Conservation (phyloP, 2,113 vertebrate species). For the Seriola dumerili region DNA sequence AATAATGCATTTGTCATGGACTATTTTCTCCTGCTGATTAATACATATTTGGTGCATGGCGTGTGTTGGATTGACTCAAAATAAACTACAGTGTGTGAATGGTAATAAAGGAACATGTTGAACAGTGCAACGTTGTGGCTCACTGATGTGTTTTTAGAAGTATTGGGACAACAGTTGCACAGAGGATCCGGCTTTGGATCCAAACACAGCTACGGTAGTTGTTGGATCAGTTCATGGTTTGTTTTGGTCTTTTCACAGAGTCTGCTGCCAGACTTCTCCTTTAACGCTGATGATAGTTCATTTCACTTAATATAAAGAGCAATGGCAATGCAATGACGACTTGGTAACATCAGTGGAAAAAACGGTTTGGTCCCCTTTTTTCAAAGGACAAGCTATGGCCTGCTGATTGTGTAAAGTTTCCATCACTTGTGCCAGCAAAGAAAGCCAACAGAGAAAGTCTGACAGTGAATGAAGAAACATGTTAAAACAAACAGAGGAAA, state of each 20-base stretch:
- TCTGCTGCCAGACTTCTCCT: not conserved
- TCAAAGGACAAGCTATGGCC: not conserved
- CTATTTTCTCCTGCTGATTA: not conserved
- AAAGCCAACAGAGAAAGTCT: constrained; percentile 18
- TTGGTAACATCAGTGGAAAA: constrained; percentile 37
- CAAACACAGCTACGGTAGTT: not conserved
- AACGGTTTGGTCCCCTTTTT: not conserved
- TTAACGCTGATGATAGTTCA: not conserved
- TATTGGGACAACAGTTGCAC: not conserved
- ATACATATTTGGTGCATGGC: not conserved
- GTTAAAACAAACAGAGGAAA: not conserved
- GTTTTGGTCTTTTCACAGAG: not conserved
- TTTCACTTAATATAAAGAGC: not conserved
- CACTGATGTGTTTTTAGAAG: not conserved
- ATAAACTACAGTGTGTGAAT: not conserved
- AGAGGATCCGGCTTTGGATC: not conserved
- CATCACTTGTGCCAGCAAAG: constrained; percentile 33
- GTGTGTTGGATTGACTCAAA: not conserved
- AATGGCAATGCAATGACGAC: not conserved
- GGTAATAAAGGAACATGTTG: not conserved
- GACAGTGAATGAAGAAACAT: constrained; percentile 5
- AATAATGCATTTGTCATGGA: not conserved
- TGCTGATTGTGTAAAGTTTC: constrained; percentile 39
- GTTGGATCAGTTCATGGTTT: not conserved
- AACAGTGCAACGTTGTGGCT: too few species aligned